Conservation (phyloP, 2,113 vertebrate genomes). For the Oenanthe melanoleuca region DNA sequence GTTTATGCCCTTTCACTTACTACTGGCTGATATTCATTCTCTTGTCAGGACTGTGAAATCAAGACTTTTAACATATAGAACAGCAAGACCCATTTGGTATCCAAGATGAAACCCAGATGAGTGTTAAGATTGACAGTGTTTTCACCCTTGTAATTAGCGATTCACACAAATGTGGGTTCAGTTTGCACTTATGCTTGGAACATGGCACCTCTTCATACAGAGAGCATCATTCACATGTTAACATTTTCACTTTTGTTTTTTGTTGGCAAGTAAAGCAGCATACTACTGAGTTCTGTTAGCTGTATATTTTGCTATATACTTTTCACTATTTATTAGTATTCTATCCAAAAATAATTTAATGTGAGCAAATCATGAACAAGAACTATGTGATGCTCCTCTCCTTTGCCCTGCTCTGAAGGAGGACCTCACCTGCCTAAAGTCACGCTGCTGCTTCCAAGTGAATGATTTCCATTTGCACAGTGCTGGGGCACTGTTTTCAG, state of each 20-base stretch:
- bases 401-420: not conserved
- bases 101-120: constrained; percentile 56
- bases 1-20: constrained; percentile 22
- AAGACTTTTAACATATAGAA: constrained; percentile 56
- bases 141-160: constrained; percentile 65
- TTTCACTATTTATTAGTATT: not conserved
- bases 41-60: constrained; percentile 54
- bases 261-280: constrained; percentile 35
- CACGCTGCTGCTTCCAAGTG: not conserved
- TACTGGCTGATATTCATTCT: constrained; percentile 49
- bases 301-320: not conserved
- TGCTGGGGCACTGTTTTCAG: fast-evolving
- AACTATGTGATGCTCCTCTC: not conserved
- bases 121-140: constrained; percentile 60
- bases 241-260: constrained; percentile 54
- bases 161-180: constrained; percentile 63
- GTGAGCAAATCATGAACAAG: not conserved
- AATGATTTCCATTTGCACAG: not conserved
- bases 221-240: constrained; percentile 46
- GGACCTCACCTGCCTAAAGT: not conserved
- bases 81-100: constrained; percentile 51
- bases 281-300: constrained; percentile 11
- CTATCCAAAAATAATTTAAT: not conserved
- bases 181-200: constrained; percentile 60
- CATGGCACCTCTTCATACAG: constrained; percentile 57